phyloP scores from a whole-genome alignment of 1,140 invertebrate genomes.

The Lerema accius region DNA sequence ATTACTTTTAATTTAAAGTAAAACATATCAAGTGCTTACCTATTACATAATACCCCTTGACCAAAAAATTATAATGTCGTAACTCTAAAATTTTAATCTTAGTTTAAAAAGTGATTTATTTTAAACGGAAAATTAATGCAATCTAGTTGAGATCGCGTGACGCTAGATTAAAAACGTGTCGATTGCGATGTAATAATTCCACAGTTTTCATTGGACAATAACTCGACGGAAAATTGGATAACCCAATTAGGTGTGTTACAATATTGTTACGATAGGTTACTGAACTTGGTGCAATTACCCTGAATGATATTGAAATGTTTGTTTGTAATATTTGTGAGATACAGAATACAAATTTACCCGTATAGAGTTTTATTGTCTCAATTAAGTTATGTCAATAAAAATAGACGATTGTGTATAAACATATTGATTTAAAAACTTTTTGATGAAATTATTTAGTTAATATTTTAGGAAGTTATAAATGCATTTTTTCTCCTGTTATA shows the following conservation, averaged over 20 bases:
- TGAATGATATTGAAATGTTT: constrained; percentile 3
- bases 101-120: too few relatives aligned
- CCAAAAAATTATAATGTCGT: too few relatives aligned
- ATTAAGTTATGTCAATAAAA: background rate
- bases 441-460: too few relatives aligned
- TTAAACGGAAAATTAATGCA: constrained; percentile 11
- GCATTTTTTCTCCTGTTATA: too few relatives aligned
- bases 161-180: constrained; percentile 21
- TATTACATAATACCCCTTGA: too few relatives aligned
- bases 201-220: constrained; percentile 11
- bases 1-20: too few relatives aligned
- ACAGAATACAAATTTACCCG: too few relatives aligned
- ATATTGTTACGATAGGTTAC: constrained; percentile 19
- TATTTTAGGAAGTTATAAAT: too few relatives aligned
- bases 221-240: constrained; percentile 30
- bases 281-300: constrained; percentile 14
- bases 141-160: constrained; percentile 14
- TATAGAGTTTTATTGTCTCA: background rate
- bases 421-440: too few relatives aligned
- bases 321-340: background rate
- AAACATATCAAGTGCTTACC: too few relatives aligned
- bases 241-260: constrained; percentile 14
- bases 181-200: constrained; percentile 15
- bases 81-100: too few relatives aligned
- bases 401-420: too few relatives aligned